Conservation (phyloP, 2,888 invertebrate species). For the Erebia palarica region DNA sequence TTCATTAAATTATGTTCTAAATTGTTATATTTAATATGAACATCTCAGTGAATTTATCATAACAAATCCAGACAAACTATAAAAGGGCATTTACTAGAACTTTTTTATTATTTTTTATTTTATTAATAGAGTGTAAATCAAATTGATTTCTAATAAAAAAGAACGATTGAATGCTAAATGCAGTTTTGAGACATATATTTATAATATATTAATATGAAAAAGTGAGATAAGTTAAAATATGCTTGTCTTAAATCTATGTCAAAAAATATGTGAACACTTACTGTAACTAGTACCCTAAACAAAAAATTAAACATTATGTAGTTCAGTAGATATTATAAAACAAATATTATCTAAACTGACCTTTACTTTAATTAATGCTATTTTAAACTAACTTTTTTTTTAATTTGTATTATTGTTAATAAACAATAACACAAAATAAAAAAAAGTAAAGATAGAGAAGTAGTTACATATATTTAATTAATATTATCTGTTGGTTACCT, state of each 20-base stretch:
- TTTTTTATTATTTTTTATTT: no score
- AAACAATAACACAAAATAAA: no score
- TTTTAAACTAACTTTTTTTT: neutral
- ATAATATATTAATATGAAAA: neutral
- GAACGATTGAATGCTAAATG: neutral
- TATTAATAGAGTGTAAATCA: no score
- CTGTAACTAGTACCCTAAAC: conserved; percentile 1
- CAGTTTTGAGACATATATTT: neutral
- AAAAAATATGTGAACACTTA: conserved; percentile 3
- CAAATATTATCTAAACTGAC: conserved; percentile 32
- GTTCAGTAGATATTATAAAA: conserved; percentile 27
- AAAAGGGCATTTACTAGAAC: neutral
- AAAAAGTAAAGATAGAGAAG: no score
- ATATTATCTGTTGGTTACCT: conserved; percentile 5
- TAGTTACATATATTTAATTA: no score
- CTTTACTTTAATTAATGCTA: conserved; percentile 16
- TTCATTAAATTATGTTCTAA: neutral
- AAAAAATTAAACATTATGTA: conserved; percentile 3
- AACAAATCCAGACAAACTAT: neutral
- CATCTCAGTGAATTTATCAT: neutral
- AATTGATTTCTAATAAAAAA: neutral
- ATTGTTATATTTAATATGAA: neutral
- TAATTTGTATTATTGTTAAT: neutral
- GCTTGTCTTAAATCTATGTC: neutral
- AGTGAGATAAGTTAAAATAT: neutral